Percentiles rank a stretch among this genome's conserved stretches.
Evolutionary conservation across 2,113 vertebrate genomes (phyloP).

Genomic region (Seriola dumerili): DNA sequence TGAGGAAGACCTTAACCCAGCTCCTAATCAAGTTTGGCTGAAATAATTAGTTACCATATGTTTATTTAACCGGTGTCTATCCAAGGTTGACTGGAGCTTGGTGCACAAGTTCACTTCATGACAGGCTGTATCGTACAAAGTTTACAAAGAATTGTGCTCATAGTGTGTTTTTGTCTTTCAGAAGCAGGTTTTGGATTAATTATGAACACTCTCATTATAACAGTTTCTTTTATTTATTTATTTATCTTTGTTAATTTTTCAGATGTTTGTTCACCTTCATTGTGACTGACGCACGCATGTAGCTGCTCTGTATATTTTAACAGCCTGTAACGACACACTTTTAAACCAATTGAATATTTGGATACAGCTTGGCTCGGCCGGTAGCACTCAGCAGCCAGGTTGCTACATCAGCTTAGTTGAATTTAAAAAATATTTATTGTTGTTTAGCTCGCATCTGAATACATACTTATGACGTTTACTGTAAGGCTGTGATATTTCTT

Average conservation of each 20-base stretch:
- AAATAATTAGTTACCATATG: slow-evolving; percentile 31
- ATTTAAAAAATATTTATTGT: slow-evolving; percentile 80
- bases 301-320: slow-evolving; percentile 20
- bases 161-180: background rate
- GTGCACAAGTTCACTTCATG: slow-evolving; percentile 7
- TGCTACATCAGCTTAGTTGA: slow-evolving; percentile 71
- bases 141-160: background rate
- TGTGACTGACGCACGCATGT: background rate
- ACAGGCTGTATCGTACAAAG: background rate
- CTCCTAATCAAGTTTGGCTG: slow-evolving; percentile 39
- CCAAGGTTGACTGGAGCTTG: background rate
- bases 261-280: slow-evolving; percentile 10
- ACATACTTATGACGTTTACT: slow-evolving; percentile 73
- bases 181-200: slow-evolving; percentile 11
- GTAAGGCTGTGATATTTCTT: slow-evolving; percentile 74
- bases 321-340: slow-evolving; percentile 57
- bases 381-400: slow-evolving; percentile 40
- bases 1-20: slow-evolving; percentile 28
- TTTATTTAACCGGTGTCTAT: slow-evolving; percentile 13
- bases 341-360: slow-evolving; percentile 60
- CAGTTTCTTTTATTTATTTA: background rate
- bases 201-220: background rate
- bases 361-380: slow-evolving; percentile 29
- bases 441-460: slow-evolving; percentile 75
- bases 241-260: background rate